Percentiles rank a stretch among this genome's conserved stretches.
phyloP scores from a whole-genome alignment of 2,797 vertebrate genomes.

The Poecilia velifera region DNA sequence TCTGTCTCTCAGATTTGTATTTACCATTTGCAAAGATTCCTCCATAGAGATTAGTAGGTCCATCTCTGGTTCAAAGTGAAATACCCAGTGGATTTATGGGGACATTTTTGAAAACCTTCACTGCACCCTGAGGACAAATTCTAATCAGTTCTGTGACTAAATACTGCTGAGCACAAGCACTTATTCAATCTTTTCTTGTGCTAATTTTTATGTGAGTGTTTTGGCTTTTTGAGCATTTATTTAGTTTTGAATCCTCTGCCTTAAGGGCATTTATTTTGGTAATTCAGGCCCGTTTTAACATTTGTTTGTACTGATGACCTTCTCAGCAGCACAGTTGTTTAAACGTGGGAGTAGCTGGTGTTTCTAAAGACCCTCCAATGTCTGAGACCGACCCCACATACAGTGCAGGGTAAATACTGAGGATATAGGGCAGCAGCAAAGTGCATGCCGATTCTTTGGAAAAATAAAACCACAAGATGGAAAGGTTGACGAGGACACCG shows the following conservation, averaged over 20 bases:
- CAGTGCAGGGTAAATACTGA: not conserved
- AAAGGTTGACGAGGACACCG: not conserved
- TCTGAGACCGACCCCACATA: not conserved
- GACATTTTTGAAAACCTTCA: not conserved
- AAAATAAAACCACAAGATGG: not conserved
- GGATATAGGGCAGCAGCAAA: not conserved
- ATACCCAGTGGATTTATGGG: not conserved
- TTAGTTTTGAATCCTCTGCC: not conserved
- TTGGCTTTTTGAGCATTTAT: not conserved
- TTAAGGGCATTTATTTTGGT: conserved; percentile 3
- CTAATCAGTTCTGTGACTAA: not conserved
- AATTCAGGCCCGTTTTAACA: not conserved
- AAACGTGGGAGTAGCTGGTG: not conserved
- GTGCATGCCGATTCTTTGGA: not conserved
- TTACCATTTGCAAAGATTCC: not conserved
- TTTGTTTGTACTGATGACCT: not conserved
- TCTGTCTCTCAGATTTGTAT: not conserved
- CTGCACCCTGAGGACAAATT: not conserved
- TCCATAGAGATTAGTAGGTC: not conserved
- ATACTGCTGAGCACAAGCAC: not conserved
- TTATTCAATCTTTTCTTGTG: not conserved
- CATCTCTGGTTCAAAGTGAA: not conserved
- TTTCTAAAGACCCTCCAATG: not conserved
- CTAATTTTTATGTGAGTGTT: not conserved
- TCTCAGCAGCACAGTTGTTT: conserved; percentile 1